Percentiles rank a stretch among this genome's conserved stretches.
Conservation (phyloP, 2,113 vertebrate genomes). For the Mohoua ochrocephala region DNA sequence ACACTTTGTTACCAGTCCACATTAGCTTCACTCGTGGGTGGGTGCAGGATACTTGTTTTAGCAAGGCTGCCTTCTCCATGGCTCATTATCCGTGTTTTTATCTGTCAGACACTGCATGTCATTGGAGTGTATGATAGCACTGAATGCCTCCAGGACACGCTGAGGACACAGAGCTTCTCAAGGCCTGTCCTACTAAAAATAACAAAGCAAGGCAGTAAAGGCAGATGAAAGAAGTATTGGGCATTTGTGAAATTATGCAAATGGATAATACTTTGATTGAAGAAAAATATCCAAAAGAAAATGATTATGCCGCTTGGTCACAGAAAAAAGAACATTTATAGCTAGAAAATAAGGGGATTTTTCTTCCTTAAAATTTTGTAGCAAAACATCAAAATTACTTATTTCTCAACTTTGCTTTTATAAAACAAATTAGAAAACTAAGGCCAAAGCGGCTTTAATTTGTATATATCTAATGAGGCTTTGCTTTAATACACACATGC, state of each 20-base stretch:
- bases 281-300: neutral
- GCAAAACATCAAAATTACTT: neutral
- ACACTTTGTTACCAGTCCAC: fast-evolving
- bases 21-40: neutral
- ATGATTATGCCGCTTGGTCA: neutral
- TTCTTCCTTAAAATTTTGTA: neutral
- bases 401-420: neutral
- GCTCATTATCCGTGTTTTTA: neutral
- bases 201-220: neutral
- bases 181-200: neutral
- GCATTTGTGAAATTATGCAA: neutral
- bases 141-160: neutral
- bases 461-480: neutral
- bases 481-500: neutral
- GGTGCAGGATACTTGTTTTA: neutral
- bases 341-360: neutral
- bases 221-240: neutral
- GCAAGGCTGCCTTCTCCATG: neutral
- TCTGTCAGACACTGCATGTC: neutral
- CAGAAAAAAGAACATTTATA: neutral
- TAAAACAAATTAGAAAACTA: neutral
- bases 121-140: neutral
- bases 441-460: neutral
- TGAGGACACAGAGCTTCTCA: fast-evolving
- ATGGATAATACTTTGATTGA: neutral